These are phyloP conservation scores for Acrobasis suavella DNA, from an alignment of 2,888 invertebrate species.

Conservation along the genomic window DNA sequence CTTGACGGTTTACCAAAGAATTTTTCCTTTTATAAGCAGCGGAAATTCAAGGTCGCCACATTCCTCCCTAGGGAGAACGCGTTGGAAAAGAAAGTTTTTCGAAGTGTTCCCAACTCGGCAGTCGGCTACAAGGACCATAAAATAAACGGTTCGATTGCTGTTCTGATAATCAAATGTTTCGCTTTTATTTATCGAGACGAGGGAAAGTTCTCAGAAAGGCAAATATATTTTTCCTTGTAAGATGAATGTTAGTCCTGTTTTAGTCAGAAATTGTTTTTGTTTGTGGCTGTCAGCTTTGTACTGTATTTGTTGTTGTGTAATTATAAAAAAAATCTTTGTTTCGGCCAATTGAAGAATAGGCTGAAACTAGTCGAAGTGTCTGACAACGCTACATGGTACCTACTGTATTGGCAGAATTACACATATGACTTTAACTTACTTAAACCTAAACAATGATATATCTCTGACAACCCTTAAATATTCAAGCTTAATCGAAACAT, in stretches of 20 bases:
- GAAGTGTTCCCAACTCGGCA: constrained; percentile 12
- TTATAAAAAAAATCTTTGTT: no score
- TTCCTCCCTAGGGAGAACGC: constrained; percentile 8
- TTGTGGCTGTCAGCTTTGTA: no score
- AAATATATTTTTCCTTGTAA: neutral
- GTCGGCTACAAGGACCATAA: constrained; percentile 4
- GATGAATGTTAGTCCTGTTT: neutral
- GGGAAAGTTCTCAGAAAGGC: neutral
- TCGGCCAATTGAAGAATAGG: no score
- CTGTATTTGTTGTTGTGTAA: no score
- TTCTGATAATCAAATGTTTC: constrained; percentile 19
- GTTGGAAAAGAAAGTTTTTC: constrained; percentile 6
- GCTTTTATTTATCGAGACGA: constrained; percentile 14
- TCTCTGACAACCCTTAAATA: no score
- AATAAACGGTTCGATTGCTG: constrained; percentile 15
- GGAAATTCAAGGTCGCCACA: neutral
- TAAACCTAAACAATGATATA: no score
- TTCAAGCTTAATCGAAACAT: no score
- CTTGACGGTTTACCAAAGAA: neutral
- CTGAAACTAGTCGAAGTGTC: no score
- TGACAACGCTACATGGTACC: no score
- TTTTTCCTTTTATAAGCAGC: constrained; percentile 8
- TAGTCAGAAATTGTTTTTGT: neutral
- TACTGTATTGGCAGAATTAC: no score
- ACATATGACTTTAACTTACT: no score